phyloP scores from a whole-genome alignment of 1,140 invertebrate species.

The Diabrotica undecimpunctata region DNA sequence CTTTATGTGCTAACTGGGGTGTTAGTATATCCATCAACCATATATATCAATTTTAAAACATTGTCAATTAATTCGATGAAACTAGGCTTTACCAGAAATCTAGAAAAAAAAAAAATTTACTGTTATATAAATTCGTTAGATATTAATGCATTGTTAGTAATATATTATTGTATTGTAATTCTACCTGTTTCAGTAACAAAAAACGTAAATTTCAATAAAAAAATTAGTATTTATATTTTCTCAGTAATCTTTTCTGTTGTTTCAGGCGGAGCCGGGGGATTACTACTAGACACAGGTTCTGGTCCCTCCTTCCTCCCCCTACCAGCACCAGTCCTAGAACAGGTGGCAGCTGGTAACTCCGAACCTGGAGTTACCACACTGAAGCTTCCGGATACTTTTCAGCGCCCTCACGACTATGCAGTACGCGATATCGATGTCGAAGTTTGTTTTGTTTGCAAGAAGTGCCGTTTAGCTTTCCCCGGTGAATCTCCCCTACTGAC shows the following conservation, averaged over 20 bases:
- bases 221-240: too few relatives aligned
- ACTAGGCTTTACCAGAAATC: too few relatives aligned
- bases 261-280: constrained; percentile 48
- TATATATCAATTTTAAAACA: too few relatives aligned
- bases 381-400: constrained; percentile 55
- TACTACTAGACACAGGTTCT: constrained; percentile 51
- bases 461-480: constrained; percentile 78
- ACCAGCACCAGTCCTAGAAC: constrained; percentile 60
- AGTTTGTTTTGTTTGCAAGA: constrained; percentile 80
- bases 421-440: constrained; percentile 66
- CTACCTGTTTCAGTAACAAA: too few relatives aligned
- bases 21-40: too few relatives aligned
- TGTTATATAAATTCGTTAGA: too few relatives aligned
- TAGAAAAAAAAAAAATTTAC: too few relatives aligned
- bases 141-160: too few relatives aligned
- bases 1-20: too few relatives aligned
- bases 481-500: constrained; percentile 66
- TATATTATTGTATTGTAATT: too few relatives aligned
- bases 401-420: constrained; percentile 39
- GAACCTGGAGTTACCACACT: constrained; percentile 64
- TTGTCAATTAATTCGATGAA: too few relatives aligned
- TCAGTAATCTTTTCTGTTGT: constrained; percentile 28
- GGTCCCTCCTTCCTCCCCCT: constrained; percentile 61
- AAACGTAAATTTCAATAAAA: too few relatives aligned
- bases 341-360: constrained; percentile 62